Evolutionary conservation across 2,888 invertebrate genomes (phyloP), one percentile per base, ranked within the genome.

Genomic region (Sphaerophoria taeniata): DNA sequence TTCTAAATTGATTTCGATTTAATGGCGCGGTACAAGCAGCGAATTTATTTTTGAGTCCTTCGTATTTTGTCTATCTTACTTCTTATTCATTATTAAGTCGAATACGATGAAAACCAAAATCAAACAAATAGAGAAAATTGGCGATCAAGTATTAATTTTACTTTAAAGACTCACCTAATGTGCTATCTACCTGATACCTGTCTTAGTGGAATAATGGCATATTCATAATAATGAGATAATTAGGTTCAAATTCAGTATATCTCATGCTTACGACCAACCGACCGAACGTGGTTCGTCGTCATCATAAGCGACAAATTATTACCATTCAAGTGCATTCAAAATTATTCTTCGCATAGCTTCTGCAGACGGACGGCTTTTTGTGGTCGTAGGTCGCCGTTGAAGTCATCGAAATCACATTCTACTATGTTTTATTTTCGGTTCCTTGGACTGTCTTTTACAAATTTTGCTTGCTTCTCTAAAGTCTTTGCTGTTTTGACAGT

Each of bases 1-100:
- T 72, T 47, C 73, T 63, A 77, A 81, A 81, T 81, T 85, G 76
- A 85, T 85, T 85, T 73, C 63, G 69, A 80, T 85, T 85, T 80
- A 85, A 81, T 81, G 72, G 71, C 9, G 16, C 31, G 61, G 43
- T 4, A 6, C 11, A 34, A 69, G 39, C n/a, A 45, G 16, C 24
- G 14, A 45, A 58, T n/a, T 24, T 39, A 53, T 4, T 45, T 43
- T 6, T 9, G 24, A 24, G 61, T 61, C 49, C 36, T 69, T 69
- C 0, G n/a, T 34, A 45, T 47, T 11, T 33, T 55, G 24, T 12
- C 3, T 36, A 7, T 6, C n/a, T 12, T 31, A 11, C 14, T 14
- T n/a, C 47, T 47, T 11, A 60, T 72, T 78, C 51, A 36, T 67
- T 67, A 60, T 67, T 43, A 79, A 79, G 58, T 69, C 75, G 69